Conservation (phyloP, 2,888 invertebrate genomes). For the Sicus ferrugineus region DNA sequence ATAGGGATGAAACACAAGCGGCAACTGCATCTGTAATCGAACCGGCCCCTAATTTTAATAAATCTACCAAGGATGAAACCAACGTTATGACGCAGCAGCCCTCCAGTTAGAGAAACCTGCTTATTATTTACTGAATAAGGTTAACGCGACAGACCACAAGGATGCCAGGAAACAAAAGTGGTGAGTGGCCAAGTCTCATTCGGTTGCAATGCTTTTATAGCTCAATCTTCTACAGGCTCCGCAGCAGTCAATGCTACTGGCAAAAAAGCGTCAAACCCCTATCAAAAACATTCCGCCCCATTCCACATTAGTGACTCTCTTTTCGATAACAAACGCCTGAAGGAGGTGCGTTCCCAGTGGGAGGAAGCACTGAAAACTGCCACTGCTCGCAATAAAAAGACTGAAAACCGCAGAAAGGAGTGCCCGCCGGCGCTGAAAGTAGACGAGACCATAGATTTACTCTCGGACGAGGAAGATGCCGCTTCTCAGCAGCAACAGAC, state of each 20-base stretch:
- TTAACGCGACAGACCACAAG: background rate
- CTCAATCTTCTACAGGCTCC: background rate
- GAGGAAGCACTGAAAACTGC: conserved; percentile 38
- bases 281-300: conserved; percentile 56
- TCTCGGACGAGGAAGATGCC: conserved; percentile 55
- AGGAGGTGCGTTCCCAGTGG: conserved; percentile 52
- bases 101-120: background rate
- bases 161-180: conserved; percentile 11
- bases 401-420: conserved; percentile 45
- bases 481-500: background rate
- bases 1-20: no score
- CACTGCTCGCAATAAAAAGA: conserved; percentile 36
- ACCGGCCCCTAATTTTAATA: no score
- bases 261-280: conserved; percentile 30
- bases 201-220: background rate
- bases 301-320: conserved; percentile 57
- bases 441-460: conserved; percentile 56
- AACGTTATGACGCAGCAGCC: background rate
- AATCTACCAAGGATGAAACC: no score
- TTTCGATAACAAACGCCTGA: conserved; percentile 59
- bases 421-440: conserved; percentile 47
- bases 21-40: conserved; percentile 39
- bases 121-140: background rate
- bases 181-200: background rate
- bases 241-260: conserved; percentile 21